Percentiles rank a stretch among this genome's conserved stretches.
Conservation (phyloP, 1,140 invertebrate species). For the Fragariocoptes setiger region DNA sequence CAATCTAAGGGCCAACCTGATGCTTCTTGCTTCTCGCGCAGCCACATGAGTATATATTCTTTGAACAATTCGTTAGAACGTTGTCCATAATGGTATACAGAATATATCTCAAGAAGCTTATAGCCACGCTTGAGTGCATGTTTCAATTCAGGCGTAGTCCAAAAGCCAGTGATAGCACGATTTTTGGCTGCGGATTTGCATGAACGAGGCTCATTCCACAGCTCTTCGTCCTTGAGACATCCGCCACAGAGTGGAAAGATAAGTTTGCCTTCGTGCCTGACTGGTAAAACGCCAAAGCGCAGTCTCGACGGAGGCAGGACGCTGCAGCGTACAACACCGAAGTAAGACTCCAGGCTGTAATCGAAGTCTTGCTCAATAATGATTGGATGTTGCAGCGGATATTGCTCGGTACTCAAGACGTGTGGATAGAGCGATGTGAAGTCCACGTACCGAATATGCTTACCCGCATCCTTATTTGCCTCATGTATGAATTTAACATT, state of each 20-base stretch:
- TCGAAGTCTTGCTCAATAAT: constrained; percentile 3
- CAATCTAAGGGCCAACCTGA: constrained; percentile 9
- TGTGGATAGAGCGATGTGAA: constrained; percentile 5
- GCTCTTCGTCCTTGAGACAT: constrained; percentile 4
- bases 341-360: constrained; percentile 1
- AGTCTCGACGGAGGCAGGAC: constrained; percentile 3
- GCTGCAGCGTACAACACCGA: constrained; percentile 5
- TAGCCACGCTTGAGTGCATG: constrained; percentile 3
- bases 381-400: constrained; percentile 4
- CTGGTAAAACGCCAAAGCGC: constrained; percentile 1
- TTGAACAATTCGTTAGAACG: background rate
- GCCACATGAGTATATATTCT: constrained; percentile 1
- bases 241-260: constrained; percentile 11
- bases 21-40: constrained; percentile 1
- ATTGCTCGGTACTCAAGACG: background rate
- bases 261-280: constrained; percentile 7
- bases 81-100: constrained; percentile 11
- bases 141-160: constrained; percentile 1
- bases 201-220: background rate
- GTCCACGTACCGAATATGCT: constrained; percentile 3
- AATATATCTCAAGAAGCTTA: constrained; percentile 8
- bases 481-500: constrained; percentile 3
- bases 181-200: too few species aligned
- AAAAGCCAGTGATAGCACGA: background rate
- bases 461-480: background rate